Conservation (phyloP, 2,797 vertebrate genomes). For the Manis pentadactyla region DNA sequence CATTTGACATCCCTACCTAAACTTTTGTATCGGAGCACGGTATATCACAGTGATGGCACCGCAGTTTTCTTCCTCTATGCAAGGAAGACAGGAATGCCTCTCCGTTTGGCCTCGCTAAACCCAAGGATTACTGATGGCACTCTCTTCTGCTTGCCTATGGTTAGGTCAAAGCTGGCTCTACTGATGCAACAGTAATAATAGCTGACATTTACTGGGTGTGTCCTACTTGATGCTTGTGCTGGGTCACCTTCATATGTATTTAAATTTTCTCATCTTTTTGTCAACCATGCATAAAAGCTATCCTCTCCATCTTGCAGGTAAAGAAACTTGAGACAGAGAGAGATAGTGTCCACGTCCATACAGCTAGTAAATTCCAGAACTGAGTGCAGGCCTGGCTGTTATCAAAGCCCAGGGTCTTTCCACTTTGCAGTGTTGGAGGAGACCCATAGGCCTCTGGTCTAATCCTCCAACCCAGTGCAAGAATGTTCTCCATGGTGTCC, state of each 20-base stretch:
- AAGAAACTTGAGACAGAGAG: not conserved
- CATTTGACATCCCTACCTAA: slow-evolving; percentile 12
- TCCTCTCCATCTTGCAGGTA: not conserved
- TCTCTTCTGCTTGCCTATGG: not conserved
- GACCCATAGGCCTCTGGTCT: not conserved
- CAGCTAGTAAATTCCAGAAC: not conserved
- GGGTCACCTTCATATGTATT: not conserved
- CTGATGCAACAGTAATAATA: not conserved
- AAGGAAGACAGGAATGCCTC: not conserved
- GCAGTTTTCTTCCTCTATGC: not conserved
- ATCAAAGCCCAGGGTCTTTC: not conserved
- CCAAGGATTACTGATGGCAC: not conserved
- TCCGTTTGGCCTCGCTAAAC: not conserved
- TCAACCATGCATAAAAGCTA: not conserved
- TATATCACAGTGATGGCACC: not conserved
- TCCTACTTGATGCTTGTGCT: not conserved
- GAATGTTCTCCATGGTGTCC: not conserved
- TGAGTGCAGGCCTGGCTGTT: not conserved
- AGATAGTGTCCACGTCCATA: not conserved
- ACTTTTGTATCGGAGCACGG: not conserved
- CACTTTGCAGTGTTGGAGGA: not conserved
- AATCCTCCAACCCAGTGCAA: not conserved
- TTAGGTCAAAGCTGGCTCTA: not conserved
- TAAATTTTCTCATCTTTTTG: slow-evolving; percentile 5
- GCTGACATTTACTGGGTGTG: not conserved